These are phyloP conservation scores for Lottia scabra DNA, from an alignment of 2,888 invertebrate genomes.

Conservation along the genomic window DNA sequence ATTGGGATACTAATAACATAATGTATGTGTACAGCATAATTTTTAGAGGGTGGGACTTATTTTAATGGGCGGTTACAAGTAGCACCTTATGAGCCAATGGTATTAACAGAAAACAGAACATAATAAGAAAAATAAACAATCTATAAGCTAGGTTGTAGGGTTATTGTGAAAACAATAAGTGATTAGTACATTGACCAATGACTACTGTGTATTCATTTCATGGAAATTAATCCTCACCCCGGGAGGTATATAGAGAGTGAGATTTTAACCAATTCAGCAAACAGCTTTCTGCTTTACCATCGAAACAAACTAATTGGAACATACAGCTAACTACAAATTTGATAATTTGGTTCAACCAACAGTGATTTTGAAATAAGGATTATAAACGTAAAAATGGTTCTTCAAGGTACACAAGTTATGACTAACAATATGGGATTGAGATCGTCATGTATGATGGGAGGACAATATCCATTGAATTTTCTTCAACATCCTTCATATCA, in stretches of 20 bases:
- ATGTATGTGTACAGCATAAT: no score
- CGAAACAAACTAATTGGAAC: neutral
- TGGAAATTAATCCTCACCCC: neutral
- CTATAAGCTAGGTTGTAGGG: no score
- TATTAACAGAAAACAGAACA: no score
- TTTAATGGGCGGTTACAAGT: no score
- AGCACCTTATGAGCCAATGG: no score
- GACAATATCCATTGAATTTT: neutral
- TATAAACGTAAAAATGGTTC: neutral
- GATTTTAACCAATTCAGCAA: neutral
- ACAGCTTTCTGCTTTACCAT: neutral
- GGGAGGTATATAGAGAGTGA: neutral
- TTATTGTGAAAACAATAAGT: neutral
- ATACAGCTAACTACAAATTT: no score
- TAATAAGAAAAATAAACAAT: no score
- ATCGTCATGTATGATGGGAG: constrained; percentile 2
- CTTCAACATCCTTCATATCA: neutral
- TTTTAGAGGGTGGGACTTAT: no score
- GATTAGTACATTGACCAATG: neutral
- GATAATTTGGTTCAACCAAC: no score
- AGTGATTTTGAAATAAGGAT: no score
- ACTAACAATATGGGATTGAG: neutral
- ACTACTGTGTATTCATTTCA: neutral
- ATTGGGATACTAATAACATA: no score
- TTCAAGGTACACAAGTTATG: neutral